Percentiles rank a stretch among this genome's conserved stretches.
Conservation (phyloP, 2,113 vertebrate genomes). For the Solenodon paradoxus region DNA sequence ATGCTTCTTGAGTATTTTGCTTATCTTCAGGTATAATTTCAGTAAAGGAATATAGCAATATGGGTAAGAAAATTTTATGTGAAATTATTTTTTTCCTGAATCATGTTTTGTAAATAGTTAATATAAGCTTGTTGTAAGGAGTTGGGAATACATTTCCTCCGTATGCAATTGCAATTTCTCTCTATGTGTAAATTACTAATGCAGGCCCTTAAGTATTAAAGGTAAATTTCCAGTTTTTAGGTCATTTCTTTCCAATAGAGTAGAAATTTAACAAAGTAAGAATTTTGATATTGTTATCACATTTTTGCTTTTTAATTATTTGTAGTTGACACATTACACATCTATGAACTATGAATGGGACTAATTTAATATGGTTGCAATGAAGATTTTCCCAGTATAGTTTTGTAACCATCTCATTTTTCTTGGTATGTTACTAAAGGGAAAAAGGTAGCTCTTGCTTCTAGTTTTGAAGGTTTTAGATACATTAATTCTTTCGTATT, state of each 20-base stretch:
- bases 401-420: constrained; percentile 9
- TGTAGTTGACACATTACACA: neutral
- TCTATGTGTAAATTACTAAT: neutral
- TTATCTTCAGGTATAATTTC: neutral
- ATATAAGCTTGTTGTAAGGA: neutral
- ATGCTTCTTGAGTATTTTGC: neutral
- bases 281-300: neutral
- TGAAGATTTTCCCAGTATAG: neutral
- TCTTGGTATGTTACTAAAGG: neutral
- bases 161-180: too few relatives aligned
- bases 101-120: neutral
- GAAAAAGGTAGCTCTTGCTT: neutral
- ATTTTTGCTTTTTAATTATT: constrained; percentile 1
- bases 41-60: neutral
- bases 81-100: neutral
- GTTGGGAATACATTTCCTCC: neutral
- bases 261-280: neutral
- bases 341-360: neutral
- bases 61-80: neutral
- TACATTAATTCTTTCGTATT: neutral
- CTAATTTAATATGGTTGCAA: neutral
- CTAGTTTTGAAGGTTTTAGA: neutral
- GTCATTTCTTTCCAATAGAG: neutral
- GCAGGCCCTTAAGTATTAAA: neutral
- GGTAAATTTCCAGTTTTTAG: neutral